A percentile compares a stretch with the other conserved stretches of the same genome.
These are phyloP conservation scores for Aromia moschata DNA, from an alignment of 2,888 invertebrate genomes.

Conservation along the genomic window DNA sequence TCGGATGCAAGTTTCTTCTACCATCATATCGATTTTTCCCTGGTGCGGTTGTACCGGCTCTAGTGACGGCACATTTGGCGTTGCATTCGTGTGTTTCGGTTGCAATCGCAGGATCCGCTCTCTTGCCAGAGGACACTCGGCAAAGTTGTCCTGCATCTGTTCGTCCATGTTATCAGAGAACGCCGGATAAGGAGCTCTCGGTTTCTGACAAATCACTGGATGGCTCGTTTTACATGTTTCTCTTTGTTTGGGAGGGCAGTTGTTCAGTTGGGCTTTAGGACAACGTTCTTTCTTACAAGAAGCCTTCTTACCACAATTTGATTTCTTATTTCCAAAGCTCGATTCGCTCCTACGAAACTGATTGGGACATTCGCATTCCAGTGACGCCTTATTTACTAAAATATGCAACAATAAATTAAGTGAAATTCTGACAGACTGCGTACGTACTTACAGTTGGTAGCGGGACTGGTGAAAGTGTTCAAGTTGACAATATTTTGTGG, in stretches of 20 bases:
- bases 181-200: conserved; percentile 39
- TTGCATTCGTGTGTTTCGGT: conserved; percentile 41
- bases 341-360: not conserved
- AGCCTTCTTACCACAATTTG: not conserved
- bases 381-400: not conserved
- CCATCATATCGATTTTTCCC: conserved; percentile 40
- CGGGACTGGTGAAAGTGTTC: not conserved
- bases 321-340: not conserved
- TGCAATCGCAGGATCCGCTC: conserved; percentile 43
- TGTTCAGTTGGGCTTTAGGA: conserved; percentile 15
- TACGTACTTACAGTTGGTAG: conserved; percentile 6
- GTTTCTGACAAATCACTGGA: conserved; percentile 21
- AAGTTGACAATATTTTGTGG: not conserved
- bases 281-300: conserved; percentile 22
- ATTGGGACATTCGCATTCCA: not conserved
- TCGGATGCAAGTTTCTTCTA: conserved; percentile 47
- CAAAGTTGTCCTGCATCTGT: conserved; percentile 38
- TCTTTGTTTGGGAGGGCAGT: conserved; percentile 23
- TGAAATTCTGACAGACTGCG: not conserved
- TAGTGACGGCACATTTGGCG: conserved; percentile 15
- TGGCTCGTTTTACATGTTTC: not conserved
- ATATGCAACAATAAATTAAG: not conserved
- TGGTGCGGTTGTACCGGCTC: conserved; percentile 42
- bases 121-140: conserved; percentile 45
- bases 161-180: conserved; percentile 48